Evolutionary conservation across 2,797 vertebrate species (phyloP).

Genomic region (Ambastaia sidthimunki): DNA sequence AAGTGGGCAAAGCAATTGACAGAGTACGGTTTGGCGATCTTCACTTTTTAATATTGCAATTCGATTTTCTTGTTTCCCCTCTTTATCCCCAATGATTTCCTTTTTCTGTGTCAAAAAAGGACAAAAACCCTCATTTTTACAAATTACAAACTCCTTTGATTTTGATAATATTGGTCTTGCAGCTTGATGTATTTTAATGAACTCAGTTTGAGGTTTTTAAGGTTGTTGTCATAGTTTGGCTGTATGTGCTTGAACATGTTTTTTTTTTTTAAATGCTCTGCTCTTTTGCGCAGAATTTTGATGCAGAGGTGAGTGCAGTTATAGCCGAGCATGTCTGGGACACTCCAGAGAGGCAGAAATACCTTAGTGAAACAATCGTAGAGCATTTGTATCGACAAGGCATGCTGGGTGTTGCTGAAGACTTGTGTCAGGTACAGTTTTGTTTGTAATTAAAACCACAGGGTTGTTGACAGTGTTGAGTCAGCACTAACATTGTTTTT

Average conservation of each 20-base stretch:
- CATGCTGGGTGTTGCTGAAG: constrained; percentile 89
- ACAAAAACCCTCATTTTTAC: too few species aligned
- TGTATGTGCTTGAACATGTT: constrained; percentile 3
- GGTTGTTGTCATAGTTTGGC: neutral
- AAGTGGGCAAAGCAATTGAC: constrained; percentile 92
- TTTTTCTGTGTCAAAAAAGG: neutral
- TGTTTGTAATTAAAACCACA: neutral
- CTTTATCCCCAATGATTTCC: neutral
- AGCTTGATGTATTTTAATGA: too few species aligned
- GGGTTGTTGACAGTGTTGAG: neutral
- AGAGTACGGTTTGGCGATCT: constrained; percentile 73
- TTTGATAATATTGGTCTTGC: too few species aligned
- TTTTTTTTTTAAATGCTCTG: neutral
- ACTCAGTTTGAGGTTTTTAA: too few species aligned
- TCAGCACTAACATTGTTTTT: neutral
- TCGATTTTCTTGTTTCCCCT: neutral
- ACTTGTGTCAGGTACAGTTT: constrained; percentile 85
- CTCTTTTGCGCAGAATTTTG: constrained; percentile 81
- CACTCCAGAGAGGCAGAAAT: constrained; percentile 86
- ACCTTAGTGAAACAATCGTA: constrained; percentile 87
- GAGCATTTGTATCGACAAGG: constrained; percentile 91
- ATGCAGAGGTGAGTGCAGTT: constrained; percentile 89
- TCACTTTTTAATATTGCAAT: neutral
- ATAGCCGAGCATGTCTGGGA: constrained; percentile 90
- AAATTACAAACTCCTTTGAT: too few species aligned